Conservation (phyloP, 2,888 invertebrate genomes). For the Thyatira batis region DNA sequence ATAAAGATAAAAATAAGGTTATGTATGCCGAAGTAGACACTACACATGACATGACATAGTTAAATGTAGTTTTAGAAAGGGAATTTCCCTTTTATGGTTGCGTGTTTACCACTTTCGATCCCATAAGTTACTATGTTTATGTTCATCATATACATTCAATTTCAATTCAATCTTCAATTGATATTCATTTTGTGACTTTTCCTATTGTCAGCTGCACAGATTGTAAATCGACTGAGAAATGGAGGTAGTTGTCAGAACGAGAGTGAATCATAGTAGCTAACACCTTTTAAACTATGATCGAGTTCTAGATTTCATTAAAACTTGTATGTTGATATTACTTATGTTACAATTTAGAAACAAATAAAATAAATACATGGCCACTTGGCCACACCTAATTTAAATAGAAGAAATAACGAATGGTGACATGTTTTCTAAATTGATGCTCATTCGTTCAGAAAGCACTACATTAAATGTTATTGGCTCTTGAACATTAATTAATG, state of each 20-base stretch:
- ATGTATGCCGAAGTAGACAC: neutral
- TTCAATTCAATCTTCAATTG: too few species aligned
- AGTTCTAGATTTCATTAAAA: too few species aligned
- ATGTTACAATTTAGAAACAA: neutral
- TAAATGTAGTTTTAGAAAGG: neutral
- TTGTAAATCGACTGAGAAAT: too few species aligned
- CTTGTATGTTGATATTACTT: neutral
- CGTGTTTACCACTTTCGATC: too few species aligned
- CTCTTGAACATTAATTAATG: neutral
- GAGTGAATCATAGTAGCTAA: too few species aligned
- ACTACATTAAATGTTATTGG: constrained; percentile 2
- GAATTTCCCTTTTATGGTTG: too few species aligned
- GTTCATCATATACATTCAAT: too few species aligned
- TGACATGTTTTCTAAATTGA: neutral
- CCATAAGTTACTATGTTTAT: too few species aligned
- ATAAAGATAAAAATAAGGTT: neutral
- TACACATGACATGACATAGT: neutral
- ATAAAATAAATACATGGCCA: neutral
- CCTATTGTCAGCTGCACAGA: too few species aligned
- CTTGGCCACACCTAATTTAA: neutral
- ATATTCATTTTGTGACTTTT: too few species aligned
- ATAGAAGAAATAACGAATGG: constrained; percentile 1
- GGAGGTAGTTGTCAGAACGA: too few species aligned
- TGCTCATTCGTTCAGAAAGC: neutral
- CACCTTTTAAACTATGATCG: too few species aligned